Evolutionary conservation across 2,888 invertebrate genomes (phyloP), one percentile per base, ranked within the genome.

Genomic region (Palloptera scutellata): DNA sequence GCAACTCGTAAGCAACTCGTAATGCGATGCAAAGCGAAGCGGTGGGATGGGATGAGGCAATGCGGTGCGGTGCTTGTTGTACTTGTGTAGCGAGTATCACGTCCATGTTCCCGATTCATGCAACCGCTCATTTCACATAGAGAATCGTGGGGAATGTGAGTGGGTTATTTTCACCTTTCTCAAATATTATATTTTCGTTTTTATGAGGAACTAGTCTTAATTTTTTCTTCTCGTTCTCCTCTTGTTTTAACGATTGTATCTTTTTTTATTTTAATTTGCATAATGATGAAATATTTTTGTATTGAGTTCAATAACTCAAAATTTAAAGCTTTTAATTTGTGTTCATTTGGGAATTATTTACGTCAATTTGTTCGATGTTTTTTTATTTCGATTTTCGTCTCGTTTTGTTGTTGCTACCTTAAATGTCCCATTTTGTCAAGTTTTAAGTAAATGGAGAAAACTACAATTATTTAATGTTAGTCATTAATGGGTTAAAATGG

Each of bases 281-380:
- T 58, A 58, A 58, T 40, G 58, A 58, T 58, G 58, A 58, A 42
- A 58, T 58, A 58, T 58, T 58, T 42, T 58, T 17, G n/a, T n/a
- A 42, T 41, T 58, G 58, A 58, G 40, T 58, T 58, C 15, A 54
- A 54, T 54, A 54, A 19, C 17, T 54, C 20, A 54, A 54, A 54
- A 54, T 54, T 54, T n/a, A 54, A 54, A 54, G 12, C 6, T 19
- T 54, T 54, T 19, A 54, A 54, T 54, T 54, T 54, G 30, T 30
- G 54, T 19, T 54, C 20, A 54, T 19, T 54, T 54, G 54, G 17
- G 17, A 54, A 19, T 54, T 54, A 54, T 15, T 19, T 15, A 20
- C 6, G 19, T 12, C 12, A 20, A 30, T n/a, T 54, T 54, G 15
- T 19, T 17, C 6, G 5, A n/a, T 17, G 4, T 54, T 17, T 54